Conservation (phyloP, 2,888 invertebrate genomes). For the Scotopteryx bipunctaria region DNA sequence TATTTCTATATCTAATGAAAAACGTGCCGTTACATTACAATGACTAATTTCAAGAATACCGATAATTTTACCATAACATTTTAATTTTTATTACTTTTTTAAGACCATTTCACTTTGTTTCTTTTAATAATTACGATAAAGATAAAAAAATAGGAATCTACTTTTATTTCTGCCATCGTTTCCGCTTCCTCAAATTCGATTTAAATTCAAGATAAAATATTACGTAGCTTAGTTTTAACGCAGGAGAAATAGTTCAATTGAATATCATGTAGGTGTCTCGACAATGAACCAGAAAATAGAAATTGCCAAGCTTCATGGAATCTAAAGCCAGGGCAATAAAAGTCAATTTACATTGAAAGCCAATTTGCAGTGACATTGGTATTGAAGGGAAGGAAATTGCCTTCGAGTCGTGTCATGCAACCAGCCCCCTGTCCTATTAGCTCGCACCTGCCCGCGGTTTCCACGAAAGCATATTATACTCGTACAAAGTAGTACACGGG, state of each 20-base stretch:
- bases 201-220: too few species aligned
- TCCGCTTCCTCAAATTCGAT: conserved; percentile 51
- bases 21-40: conserved; percentile 11
- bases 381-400: conserved; percentile 34
- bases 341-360: not conserved
- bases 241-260: too few species aligned
- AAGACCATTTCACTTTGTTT: conserved; percentile 23
- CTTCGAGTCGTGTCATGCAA: conserved; percentile 22
- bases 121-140: conserved; percentile 27
- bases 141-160: conserved; percentile 34
- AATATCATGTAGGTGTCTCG: too few species aligned
- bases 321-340: not conserved
- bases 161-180: too few species aligned
- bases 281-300: too few species aligned
- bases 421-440: conserved; percentile 32
- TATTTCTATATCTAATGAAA: conserved; percentile 18
- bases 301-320: not conserved
- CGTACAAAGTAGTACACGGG: conserved; percentile 23
- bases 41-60: conserved; percentile 16
- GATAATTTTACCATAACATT: conserved; percentile 20
- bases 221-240: too few species aligned
- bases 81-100: conserved; percentile 13
- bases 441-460: conserved; percentile 34
- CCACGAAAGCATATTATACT: conserved; percentile 19
- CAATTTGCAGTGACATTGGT: conserved; percentile 14